Conservation (phyloP, 2,888 invertebrate genomes). For the Rhodophaea formosa region DNA sequence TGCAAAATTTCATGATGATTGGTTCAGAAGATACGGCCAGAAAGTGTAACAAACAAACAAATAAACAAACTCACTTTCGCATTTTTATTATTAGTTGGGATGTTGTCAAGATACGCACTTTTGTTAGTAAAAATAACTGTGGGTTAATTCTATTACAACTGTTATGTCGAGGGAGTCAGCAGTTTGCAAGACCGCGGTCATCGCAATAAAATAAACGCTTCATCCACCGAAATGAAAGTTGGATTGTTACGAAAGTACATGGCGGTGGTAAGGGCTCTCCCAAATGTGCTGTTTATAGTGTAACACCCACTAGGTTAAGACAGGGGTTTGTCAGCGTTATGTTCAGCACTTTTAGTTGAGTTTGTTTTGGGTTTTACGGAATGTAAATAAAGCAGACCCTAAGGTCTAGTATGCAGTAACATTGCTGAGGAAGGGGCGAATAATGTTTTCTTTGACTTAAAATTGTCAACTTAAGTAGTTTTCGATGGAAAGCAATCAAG, state of each 20-base stretch:
- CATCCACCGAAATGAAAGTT: conserved; percentile 43
- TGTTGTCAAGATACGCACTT: too few species aligned
- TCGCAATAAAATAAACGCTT: conserved; percentile 54
- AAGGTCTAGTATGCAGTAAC: neutral
- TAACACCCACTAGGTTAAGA: conserved; percentile 26
- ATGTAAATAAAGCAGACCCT: conserved; percentile 3
- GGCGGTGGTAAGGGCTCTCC: conserved; percentile 27
- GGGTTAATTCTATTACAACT: conserved; percentile 44
- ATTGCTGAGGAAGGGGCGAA: too few species aligned
- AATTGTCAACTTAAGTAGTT: too few species aligned
- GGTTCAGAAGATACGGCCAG: too few species aligned
- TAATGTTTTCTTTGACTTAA: too few species aligned
- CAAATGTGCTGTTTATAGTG: conserved; percentile 43
- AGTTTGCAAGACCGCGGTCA: conserved; percentile 44
- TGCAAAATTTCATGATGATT: too few species aligned
- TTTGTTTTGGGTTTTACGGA: neutral
- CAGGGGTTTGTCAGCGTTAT: conserved; percentile 11
- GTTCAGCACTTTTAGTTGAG: conserved; percentile 9
- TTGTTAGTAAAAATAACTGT: conserved; percentile 32
- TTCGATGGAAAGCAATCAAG: too few species aligned
- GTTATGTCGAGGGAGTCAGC: conserved; percentile 32
- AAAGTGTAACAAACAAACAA: too few species aligned
- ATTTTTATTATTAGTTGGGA: too few species aligned
- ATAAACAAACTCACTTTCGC: too few species aligned
- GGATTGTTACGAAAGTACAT: conserved; percentile 38